Conservation (phyloP, 2,113 vertebrate species). For the Catharus bicknelli region DNA sequence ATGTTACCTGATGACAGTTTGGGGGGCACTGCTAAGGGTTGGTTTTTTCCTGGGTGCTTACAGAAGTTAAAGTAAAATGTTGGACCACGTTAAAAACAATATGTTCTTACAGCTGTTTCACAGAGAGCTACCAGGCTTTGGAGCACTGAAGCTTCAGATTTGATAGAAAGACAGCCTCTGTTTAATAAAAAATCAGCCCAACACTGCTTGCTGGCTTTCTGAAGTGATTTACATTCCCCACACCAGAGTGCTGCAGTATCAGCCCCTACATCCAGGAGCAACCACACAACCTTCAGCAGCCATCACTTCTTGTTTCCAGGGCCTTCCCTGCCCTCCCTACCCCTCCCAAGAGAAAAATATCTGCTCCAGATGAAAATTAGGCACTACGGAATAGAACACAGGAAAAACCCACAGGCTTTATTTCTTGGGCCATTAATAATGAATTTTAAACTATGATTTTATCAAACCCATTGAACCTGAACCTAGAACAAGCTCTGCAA, state of each 20-base stretch:
- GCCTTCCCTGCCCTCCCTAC: background rate
- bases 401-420: background rate
- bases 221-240: background rate
- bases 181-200: no score
- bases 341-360: background rate
- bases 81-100: background rate
- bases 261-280: conserved; percentile 6
- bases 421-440: conserved; percentile 10
- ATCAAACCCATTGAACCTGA: background rate
- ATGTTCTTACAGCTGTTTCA: background rate
- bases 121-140: background rate
- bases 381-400: background rate
- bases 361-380: conserved; percentile 15
- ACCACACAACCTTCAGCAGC: background rate
- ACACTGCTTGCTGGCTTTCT: background rate
- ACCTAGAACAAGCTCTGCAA: background rate
- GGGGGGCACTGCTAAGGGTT: no score
- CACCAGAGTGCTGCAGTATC: background rate
- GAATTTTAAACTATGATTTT: conserved; percentile 27
- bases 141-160: background rate
- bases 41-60: background rate
- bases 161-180: background rate
- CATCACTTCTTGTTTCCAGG: background rate
- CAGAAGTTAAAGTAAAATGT: background rate
- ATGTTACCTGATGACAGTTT: background rate